phyloP scores from a whole-genome alignment of 2,797 vertebrate species.

The Hemibagrus guttatus region DNA sequence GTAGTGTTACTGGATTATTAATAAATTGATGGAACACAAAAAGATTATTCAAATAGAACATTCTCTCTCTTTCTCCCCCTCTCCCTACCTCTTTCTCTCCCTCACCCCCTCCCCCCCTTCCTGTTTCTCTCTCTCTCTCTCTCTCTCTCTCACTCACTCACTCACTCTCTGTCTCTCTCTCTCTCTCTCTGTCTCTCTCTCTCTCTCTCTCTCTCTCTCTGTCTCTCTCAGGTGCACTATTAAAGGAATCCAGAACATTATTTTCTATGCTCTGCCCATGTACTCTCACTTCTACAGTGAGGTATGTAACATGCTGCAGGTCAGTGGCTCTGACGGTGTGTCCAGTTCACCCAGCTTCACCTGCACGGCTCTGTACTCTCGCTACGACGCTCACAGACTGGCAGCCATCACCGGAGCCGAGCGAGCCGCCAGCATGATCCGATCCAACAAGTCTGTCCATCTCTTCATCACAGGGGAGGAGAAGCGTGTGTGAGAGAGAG shows the following conservation, averaged over 20 bases:
- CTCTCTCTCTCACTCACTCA: background rate
- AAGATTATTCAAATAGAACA: no score
- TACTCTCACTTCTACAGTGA: slow-evolving; percentile 96
- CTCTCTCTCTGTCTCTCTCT: background rate
- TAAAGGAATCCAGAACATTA: slow-evolving; percentile 89
- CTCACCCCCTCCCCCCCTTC: fast-evolving
- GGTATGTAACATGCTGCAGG: slow-evolving; percentile 91
- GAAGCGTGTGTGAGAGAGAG: slow-evolving; percentile 34
- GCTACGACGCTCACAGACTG: slow-evolving; percentile 87
- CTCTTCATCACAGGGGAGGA: slow-evolving; percentile 92
- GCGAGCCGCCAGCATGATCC: slow-evolving; percentile 88
- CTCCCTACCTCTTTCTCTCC: background rate
- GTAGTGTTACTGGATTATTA: no score
- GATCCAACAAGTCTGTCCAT: slow-evolving; percentile 87
- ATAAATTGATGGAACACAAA: no score
- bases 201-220: background rate
- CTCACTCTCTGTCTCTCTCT: background rate
- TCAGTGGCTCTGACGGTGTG: slow-evolving; percentile 67
- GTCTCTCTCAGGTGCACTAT: slow-evolving; percentile 80
- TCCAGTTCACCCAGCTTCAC: slow-evolving; percentile 83
- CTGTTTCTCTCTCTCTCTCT: background rate
- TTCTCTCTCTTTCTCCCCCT: background rate
- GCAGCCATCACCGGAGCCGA: slow-evolving; percentile 85
- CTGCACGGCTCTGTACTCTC: slow-evolving; percentile 89
- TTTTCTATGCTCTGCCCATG: slow-evolving; percentile 92